phyloP scores from a whole-genome alignment of 2,888 invertebrate genomes.

The Lutraria lutraria region DNA sequence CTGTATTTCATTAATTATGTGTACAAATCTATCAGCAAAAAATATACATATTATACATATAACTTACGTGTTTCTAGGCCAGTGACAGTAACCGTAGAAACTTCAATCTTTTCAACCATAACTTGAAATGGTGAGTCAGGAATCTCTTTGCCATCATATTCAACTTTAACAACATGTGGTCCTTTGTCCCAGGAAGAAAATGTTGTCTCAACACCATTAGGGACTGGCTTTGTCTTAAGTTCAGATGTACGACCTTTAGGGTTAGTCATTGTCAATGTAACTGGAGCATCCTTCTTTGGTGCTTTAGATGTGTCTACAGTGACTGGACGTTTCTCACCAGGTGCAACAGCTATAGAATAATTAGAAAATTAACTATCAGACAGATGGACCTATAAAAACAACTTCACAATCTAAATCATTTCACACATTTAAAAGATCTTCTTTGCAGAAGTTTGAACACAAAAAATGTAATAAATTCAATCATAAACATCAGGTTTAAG shows the following conservation, averaged over 20 bases:
- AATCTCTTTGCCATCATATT: slow-evolving; percentile 86
- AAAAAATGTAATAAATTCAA: too few relatives aligned
- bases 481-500: too few relatives aligned
- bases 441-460: too few relatives aligned
- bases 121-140: slow-evolving; percentile 87
- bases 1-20: too few relatives aligned
- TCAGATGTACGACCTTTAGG: slow-evolving; percentile 88
- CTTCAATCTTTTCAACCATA: slow-evolving; percentile 89
- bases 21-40: too few relatives aligned
- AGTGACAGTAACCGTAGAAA: slow-evolving; percentile 94
- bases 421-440: too few relatives aligned
- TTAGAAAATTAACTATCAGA: neutral
- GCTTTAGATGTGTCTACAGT: slow-evolving; percentile 69
- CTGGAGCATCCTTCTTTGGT: slow-evolving; percentile 72
- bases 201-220: slow-evolving; percentile 89
- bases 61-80: slow-evolving; percentile 95
- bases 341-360: slow-evolving; percentile 61
- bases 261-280: slow-evolving; percentile 76
- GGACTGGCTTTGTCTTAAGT: slow-evolving; percentile 93
- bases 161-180: slow-evolving; percentile 84
- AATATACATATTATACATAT: neutral
- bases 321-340: slow-evolving; percentile 70
- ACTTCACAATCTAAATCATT: too few relatives aligned
- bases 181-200: slow-evolving; percentile 86
- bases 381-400: neutral